Evolutionary conservation across 2,888 invertebrate species (phyloP).

Genomic region (Schizotus pectinicornis): DNA sequence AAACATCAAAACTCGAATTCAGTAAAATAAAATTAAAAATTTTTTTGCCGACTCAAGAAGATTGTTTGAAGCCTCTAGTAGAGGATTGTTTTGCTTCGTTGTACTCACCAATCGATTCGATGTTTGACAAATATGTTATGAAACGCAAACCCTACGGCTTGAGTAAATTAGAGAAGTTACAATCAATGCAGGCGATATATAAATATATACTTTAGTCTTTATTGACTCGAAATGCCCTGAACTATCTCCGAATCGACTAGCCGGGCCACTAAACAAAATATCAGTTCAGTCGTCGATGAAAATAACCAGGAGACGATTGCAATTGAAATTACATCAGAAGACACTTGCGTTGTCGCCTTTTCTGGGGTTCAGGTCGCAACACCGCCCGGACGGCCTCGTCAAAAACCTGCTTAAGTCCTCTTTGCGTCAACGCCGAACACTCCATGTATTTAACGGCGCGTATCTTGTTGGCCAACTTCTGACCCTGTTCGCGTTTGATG

Average conservation of each 20-base stretch:
- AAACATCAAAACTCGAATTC: too few relatives aligned
- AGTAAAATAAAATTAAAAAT: too few relatives aligned
- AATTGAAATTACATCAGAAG: slow-evolving; percentile 55
- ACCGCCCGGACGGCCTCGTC: slow-evolving; percentile 98
- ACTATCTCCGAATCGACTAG: slow-evolving; percentile 10
- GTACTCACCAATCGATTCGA: too few relatives aligned
- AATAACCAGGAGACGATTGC: slow-evolving; percentile 4
- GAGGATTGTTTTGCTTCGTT: too few relatives aligned
- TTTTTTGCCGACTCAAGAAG: too few relatives aligned
- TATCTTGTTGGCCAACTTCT: slow-evolving; percentile 98
- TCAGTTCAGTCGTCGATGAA: slow-evolving; percentile 26
- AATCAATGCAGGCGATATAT: slow-evolving; percentile 14
- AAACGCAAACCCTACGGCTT: too few relatives aligned
- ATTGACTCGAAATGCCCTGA: slow-evolving; percentile 32
- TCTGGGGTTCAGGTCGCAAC: slow-evolving; percentile 94
- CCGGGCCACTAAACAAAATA: slow-evolving; percentile 14
- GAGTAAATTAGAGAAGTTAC: neutral
- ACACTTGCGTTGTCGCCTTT: slow-evolving; percentile 93
- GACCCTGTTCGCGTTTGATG: slow-evolving; percentile 96
- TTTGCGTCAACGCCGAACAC: slow-evolving; percentile 98
- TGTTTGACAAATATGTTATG: too few relatives aligned
- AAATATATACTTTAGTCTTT: slow-evolving; percentile 21
- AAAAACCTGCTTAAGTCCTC: slow-evolving; percentile 98
- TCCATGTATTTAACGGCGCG: slow-evolving; percentile 99
- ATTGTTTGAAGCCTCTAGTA: too few relatives aligned